phyloP scores from a whole-genome alignment of 2,113 vertebrate species.

The Cyrtonyx montezumae region DNA sequence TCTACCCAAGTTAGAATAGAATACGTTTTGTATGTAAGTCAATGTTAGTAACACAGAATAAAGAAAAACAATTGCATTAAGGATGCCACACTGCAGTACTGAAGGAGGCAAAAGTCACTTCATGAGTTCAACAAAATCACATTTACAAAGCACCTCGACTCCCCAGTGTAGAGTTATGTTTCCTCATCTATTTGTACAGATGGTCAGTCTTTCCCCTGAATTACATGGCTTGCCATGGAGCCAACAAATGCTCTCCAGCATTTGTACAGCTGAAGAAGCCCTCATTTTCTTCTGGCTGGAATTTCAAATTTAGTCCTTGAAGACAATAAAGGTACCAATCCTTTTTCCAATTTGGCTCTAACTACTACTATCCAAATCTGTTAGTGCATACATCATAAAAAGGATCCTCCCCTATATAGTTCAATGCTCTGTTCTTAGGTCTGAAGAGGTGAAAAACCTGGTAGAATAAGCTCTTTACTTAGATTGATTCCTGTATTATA shows the following conservation, averaged over 20 bases:
- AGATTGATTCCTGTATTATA: neutral
- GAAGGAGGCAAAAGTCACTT: neutral
- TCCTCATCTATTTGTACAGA: conserved; percentile 46
- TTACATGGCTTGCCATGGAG: neutral
- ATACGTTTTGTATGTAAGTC: neutral
- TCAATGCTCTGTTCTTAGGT: neutral
- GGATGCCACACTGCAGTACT: neutral
- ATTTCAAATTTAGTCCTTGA: neutral
- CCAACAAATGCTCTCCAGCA: conserved; percentile 39
- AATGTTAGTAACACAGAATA: neutral
- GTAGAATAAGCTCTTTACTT: neutral
- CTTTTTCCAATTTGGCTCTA: conserved; percentile 12
- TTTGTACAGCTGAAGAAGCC: neutral
- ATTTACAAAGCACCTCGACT: neutral
- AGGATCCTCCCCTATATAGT: neutral
- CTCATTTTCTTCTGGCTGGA: conserved; percentile 30
- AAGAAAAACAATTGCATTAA: neutral
- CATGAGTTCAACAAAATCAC: neutral
- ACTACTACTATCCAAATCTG: neutral
- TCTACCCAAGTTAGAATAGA: neutral
- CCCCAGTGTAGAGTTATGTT: neutral
- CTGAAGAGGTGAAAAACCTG: neutral
- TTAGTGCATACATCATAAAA: neutral
- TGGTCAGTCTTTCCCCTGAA: conserved; percentile 52
- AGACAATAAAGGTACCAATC: neutral